Evolutionary conservation across 2,888 invertebrate genomes (phyloP), one percentile per base, ranked within the genome.

Genomic region (Unio delphinus): DNA sequence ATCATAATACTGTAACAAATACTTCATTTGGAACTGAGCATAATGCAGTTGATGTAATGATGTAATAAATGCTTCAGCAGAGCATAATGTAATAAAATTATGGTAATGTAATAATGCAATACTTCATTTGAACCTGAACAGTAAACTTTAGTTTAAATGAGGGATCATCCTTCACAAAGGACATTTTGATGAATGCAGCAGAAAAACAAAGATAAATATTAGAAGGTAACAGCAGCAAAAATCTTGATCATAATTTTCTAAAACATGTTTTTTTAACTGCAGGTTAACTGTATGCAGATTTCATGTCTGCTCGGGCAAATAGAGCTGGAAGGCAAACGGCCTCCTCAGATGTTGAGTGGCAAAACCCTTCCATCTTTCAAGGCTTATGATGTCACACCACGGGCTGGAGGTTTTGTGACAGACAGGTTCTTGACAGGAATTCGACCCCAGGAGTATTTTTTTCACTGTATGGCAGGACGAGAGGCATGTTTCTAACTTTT

Each of bases 401-500:
- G 96, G 86, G 96, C 98, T 0, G 98, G 99, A 15, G 99, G 99
- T 1, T 99, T 97, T 88, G 96, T 99, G 68, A 96, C 96, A 81
- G 96, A 97, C 0, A 93, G 99, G 17, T 99, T 99, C 88, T 94
- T 99, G 93, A 98, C 99, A 0, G 99, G 99, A n/a, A 96, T 99
- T 82, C 94, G 95, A 86, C 98, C 98, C 0, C 98, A 97, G 90
- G 99, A 99, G 88, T 98, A 98, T 89, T 99, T 98, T 91, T 99
- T 98, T 91, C 99, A 99, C 92, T 99, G 99, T 88, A 99, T 99
- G 99, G 99, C 99, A 68, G 99, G 99, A 68, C 93, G 99, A 90
- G 99, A 99, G 93, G 96, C 94, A 89, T 86, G 88, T 76, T 58
- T 17, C 59, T 60, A 45, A 30, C 30, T 4, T 59, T n/a, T 20